Evolutionary conservation across 1,140 invertebrate species (phyloP).

Genomic region (Amphibalanus amphitrite): DNA sequence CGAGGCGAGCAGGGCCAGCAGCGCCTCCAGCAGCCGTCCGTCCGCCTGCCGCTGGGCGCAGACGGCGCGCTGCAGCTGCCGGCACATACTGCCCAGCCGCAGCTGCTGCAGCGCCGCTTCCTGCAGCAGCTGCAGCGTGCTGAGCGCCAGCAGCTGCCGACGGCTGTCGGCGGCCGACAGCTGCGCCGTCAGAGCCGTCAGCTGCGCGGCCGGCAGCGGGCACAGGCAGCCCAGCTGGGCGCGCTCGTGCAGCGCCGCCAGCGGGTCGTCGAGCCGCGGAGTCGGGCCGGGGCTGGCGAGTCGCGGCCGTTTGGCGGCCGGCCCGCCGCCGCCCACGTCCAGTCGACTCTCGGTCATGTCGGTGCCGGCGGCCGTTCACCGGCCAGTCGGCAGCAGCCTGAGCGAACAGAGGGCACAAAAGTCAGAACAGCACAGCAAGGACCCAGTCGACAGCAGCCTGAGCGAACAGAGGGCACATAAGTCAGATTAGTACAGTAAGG

Average conservation of each 20-base stretch:
- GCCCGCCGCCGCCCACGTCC: neutral
- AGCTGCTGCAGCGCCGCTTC: constrained; percentile 2
- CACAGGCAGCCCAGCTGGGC: constrained; percentile 7
- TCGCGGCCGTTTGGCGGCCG: neutral
- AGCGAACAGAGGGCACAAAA: too few relatives aligned
- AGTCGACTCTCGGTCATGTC: neutral
- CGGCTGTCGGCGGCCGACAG: neutral
- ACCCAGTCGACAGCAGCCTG: too few relatives aligned
- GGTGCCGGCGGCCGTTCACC: too few relatives aligned
- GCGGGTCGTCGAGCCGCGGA: constrained; percentile 30
- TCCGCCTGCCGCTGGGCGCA: neutral
- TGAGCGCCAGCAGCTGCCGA: neutral
- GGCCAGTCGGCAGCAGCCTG: too few relatives aligned
- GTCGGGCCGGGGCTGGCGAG: constrained; percentile 2
- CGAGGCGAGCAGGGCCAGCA: neutral
- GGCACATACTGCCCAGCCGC: neutral
- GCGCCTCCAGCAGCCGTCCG: neutral
- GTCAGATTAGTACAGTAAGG: too few relatives aligned
- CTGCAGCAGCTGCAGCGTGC: neutral
- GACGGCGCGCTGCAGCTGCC: neutral
- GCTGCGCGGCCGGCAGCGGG: neutral
- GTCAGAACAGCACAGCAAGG: too few relatives aligned
- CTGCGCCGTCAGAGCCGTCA: neutral
- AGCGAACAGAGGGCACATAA: too few relatives aligned
- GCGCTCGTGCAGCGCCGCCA: constrained; percentile 57